phyloP scores from a whole-genome alignment of 2,888 invertebrate genomes.

The Lamellibrachia columna region DNA sequence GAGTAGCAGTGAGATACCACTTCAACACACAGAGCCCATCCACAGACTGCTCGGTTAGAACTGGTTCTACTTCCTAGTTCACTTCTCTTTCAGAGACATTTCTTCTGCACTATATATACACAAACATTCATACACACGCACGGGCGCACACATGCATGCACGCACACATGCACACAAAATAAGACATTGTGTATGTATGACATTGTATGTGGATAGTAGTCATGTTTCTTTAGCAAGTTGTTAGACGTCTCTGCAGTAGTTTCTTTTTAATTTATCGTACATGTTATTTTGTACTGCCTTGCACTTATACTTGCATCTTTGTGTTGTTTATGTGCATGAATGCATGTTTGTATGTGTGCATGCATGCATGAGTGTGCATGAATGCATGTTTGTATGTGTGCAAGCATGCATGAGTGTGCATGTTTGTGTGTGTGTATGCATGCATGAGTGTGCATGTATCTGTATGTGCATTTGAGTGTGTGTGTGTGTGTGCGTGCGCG shows the following conservation, averaged over 20 bases:
- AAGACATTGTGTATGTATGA: neutral
- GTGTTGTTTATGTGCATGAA: neutral
- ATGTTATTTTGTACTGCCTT: neutral
- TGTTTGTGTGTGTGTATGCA: neutral
- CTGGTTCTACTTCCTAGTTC: neutral
- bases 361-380: neutral
- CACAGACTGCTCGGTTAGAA: neutral
- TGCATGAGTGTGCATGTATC: neutral
- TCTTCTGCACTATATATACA: too few relatives aligned
- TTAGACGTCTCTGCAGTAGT: neutral
- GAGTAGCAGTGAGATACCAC: constrained; percentile 33
- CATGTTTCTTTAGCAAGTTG: neutral
- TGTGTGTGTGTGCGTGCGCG: neutral
- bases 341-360: neutral
- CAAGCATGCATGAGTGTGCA: neutral
- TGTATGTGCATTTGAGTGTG: neutral
- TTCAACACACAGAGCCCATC: constrained; percentile 18
- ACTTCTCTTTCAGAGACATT: too few relatives aligned
- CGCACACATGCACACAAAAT: too few relatives aligned
- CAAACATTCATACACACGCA: too few relatives aligned
- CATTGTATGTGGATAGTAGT: neutral
- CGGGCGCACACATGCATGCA: too few relatives aligned
- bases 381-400: neutral
- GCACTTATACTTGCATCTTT: neutral
- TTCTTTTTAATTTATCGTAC: neutral